A percentile compares a stretch with the other conserved stretches of the same genome.
phyloP scores from a whole-genome alignment of 2,888 invertebrate genomes.

The Sminthurides aquaticus region DNA sequence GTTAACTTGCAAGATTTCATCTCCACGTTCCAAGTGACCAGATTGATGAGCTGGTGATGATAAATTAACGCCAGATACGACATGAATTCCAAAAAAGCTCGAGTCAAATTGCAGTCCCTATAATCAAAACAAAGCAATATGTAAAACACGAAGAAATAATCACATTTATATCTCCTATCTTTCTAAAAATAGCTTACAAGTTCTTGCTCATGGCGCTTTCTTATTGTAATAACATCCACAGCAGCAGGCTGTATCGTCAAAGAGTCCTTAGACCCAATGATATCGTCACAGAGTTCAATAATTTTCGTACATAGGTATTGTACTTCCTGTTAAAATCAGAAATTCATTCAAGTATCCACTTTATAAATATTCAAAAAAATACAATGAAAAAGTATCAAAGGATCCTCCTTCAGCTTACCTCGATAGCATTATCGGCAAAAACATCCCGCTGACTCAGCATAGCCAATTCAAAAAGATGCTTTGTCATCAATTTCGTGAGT shows the following conservation, averaged over 20 bases:
- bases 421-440: slow-evolving; percentile 77
- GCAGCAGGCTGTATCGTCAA: slow-evolving; percentile 84
- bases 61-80: slow-evolving; percentile 81
- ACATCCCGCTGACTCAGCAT: slow-evolving; percentile 83
- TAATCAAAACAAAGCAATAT: slow-evolving; percentile 35
- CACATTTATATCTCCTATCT: not conserved
- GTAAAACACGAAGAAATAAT: not conserved
- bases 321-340: slow-evolving; percentile 36
- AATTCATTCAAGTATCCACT: no score
- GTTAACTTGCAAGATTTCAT: slow-evolving; percentile 87
- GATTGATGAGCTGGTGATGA: slow-evolving; percentile 87
- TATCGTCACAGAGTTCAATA: slow-evolving; percentile 36
- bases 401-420: slow-evolving; percentile 48
- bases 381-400: not conserved
- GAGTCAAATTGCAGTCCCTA: slow-evolving; percentile 83
- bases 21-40: slow-evolving; percentile 87
- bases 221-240: slow-evolving; percentile 77
- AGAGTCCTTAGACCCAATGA: slow-evolving; percentile 57
- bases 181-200: slow-evolving; percentile 50
- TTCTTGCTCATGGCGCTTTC: slow-evolving; percentile 74
- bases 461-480: slow-evolving; percentile 76
- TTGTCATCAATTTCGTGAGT: slow-evolving; percentile 44
- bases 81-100: slow-evolving; percentile 65
- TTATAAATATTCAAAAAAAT: not conserved
- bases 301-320: slow-evolving; percentile 40